Evolutionary conservation across 2,797 vertebrate genomes (phyloP), one percentile per base, ranked within the genome.

Genomic region (Molossus molossus): DNA sequence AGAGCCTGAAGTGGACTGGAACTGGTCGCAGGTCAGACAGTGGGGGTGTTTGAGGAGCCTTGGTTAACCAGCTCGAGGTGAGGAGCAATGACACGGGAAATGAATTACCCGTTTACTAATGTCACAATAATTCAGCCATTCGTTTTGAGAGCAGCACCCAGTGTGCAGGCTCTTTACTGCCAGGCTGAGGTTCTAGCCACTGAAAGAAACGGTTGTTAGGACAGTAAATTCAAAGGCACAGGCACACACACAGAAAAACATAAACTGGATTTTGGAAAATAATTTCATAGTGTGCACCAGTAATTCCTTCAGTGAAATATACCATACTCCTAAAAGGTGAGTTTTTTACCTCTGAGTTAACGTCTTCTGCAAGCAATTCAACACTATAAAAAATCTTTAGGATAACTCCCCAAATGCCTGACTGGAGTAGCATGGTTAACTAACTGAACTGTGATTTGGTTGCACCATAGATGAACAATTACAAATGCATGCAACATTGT

Each of bases 41-140:
- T 96, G 94, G 70, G 94, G 94, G 77, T 97, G 98, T 97, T 98
- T 96, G 94, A 97, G 97, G 94, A 96, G 95, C 90, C 94, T 97
- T 97, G 8, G 72, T 96, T 98, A 97, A 97, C 93, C 86, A 98
- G 97, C 94, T 98, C 45, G 87, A 98, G 97, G 91, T 98, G 85
- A 97, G 60, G 95, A 98, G 98, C 96, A 97, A 96, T 98, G 98
- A 96, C 96, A 97, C 89, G 95, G 90, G 97, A 98, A 98, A 98
- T 84, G 91, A 98, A 98, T 98, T 96, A 97, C 96, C 96, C 97
- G 96, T 98, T 99, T 98, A 98, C 96, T 97, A 97, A 98, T 70
- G 97, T 98, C 98, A 98, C 90, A 97, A 97, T 98, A 97, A 98
- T 98, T 97, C 95, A 97, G 87, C 93, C 76, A 91, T 96, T 98